These are phyloP conservation scores for Diabrotica undecimpunctata DNA, from an alignment of 1,140 invertebrate species.

Conservation along the genomic window DNA sequence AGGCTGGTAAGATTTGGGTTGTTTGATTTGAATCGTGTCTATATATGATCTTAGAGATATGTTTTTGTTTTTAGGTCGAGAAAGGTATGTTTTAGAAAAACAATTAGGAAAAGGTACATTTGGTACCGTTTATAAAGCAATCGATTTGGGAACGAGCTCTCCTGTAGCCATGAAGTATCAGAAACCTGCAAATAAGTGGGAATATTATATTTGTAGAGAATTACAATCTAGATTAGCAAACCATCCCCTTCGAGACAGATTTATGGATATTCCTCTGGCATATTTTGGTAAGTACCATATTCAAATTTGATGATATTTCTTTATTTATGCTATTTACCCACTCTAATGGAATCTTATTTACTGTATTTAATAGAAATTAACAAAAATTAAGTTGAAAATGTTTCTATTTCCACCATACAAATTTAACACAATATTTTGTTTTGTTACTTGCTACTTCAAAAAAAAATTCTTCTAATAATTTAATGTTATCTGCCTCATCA, in stretches of 20 bases:
- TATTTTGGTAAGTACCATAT: slow-evolving; percentile 43
- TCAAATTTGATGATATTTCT: background rate
- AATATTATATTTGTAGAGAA: slow-evolving; percentile 76
- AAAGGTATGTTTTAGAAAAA: slow-evolving; percentile 64
- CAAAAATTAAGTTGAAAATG: too few species aligned
- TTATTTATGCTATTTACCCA: background rate
- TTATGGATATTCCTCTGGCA: slow-evolving; percentile 42
- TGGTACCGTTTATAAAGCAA: slow-evolving; percentile 65
- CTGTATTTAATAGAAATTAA: too few species aligned
- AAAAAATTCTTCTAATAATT: too few species aligned
- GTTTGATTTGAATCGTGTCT: too few species aligned
- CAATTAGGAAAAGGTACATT: slow-evolving; percentile 72
- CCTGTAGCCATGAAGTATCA: slow-evolving; percentile 71
- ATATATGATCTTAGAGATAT: too few species aligned
- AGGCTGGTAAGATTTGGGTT: too few species aligned
- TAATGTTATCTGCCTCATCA: too few species aligned
- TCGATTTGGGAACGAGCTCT: slow-evolving; percentile 56
- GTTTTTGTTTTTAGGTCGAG: slow-evolving; percentile 47
- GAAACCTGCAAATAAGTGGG: slow-evolving; percentile 74
- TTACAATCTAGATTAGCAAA: slow-evolving; percentile 63
- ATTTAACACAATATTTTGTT: too few species aligned
- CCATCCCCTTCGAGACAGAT: slow-evolving; percentile 62
- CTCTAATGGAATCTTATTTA: too few species aligned
- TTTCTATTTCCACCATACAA: background rate
- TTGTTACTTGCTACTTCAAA: too few species aligned